Evolutionary conservation across 1,140 invertebrate species (phyloP), one percentile per base, ranked within the genome.

Genomic region (Aphaenogaster floridana): DNA sequence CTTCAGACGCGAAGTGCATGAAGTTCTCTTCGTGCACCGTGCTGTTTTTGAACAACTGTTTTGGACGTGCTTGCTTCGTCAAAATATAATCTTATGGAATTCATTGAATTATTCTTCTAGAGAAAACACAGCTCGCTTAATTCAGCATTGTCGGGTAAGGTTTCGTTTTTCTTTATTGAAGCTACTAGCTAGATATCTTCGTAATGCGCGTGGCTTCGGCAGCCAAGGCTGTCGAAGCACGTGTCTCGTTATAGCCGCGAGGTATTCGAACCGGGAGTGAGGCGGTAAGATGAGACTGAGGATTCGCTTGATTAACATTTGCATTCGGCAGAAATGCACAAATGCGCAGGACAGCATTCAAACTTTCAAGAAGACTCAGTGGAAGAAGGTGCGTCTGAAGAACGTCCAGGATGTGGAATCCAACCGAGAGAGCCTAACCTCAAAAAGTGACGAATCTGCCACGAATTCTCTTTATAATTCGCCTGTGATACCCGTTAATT

Each of bases 61-160:
- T 28, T 28, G 28, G 28, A 28, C 28, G 28, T 28, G 66, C 3
- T 7, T 45, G 13, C 2, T 28, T 45, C 42, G 15, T 17, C 8
- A n/a, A 50, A 17, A 15, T 52, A 52, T 5, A 69, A 21, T 54
- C 72, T 34, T 28, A 2, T 15, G 13, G 11, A 13, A 4, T 34
- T 15, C 28, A 15, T 42, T 34, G 15, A 34, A 45, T 8, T 48
- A 48, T 3, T 69, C 0, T 9, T 7, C 13, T 15, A 13, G 0
- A 57, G 50, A n/a, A 86, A 52, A 59, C 1, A 4, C 9, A 45
- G 11, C 45, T 36, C 34, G 6, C 9, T 59, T 68, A 7, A 0
- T n/a, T 71, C 34, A 48, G 3, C 11, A 0, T n/a, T 15, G 50
- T 64, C 9, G 63, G 88, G 88, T 90, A 81, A 89, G 88, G 9